phyloP scores from a whole-genome alignment of 2,113 vertebrate species.

The Glaucomys volans region DNA sequence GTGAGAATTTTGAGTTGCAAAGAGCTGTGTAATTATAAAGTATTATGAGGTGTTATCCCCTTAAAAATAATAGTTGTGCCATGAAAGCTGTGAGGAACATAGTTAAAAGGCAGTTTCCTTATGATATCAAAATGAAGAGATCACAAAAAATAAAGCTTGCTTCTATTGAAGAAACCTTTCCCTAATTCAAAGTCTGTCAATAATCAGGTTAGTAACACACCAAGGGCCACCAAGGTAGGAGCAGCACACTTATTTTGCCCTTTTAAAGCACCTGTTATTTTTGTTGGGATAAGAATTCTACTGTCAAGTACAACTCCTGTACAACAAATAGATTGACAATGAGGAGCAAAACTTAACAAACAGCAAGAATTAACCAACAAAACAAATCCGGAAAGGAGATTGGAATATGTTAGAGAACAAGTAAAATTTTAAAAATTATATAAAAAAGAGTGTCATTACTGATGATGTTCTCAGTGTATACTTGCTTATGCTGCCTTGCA shows the following conservation, averaged over 20 bases:
- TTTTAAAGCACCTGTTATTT: not conserved
- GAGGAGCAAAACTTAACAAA: not conserved
- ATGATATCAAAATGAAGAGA: not conserved
- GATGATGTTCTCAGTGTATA: not conserved
- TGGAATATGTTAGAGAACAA: not conserved
- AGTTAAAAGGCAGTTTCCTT: not conserved
- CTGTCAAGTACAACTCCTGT: no score
- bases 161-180: not conserved
- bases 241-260: not conserved
- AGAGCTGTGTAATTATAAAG: not conserved
- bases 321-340: not conserved
- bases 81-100: not conserved
- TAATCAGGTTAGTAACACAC: not conserved
- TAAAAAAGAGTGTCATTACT: not conserved
- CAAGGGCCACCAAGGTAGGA: not conserved
- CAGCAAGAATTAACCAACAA: not conserved
- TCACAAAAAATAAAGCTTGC: not conserved
- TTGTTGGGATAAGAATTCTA: not conserved
- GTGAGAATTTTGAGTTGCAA: not conserved
- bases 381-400: not conserved
- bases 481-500: not conserved
- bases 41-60: not conserved
- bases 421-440: no score
- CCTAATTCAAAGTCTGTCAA: not conserved
- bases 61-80: not conserved